phyloP scores from a whole-genome alignment of 2,888 invertebrate species.

The Elmis aenea region DNA sequence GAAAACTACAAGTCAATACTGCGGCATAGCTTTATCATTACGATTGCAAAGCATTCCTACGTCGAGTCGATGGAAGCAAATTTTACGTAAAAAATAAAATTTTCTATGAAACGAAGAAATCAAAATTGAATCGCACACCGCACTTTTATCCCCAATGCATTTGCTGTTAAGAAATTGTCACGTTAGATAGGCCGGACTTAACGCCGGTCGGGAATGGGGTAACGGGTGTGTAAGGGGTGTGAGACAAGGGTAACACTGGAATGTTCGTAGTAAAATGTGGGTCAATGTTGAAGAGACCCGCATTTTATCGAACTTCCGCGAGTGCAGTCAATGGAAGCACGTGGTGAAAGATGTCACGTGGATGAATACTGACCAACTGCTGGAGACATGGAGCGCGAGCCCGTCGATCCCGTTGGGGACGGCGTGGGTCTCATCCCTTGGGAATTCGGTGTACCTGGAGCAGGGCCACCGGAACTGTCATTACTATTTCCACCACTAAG shows the following conservation, averaged over 20 bases:
- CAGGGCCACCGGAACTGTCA: constrained; percentile 61
- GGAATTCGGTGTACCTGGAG: constrained; percentile 64
- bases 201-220: constrained; percentile 10
- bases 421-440: constrained; percentile 87
- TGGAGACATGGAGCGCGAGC: constrained; percentile 96
- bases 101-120: too few species aligned
- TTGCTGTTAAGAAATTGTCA: too few species aligned
- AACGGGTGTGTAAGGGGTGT: constrained; percentile 14
- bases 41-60: too few species aligned
- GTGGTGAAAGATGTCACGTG: constrained; percentile 26
- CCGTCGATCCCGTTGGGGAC: constrained; percentile 88
- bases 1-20: too few species aligned
- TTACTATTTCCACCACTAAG: constrained; percentile 65
- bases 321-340: constrained; percentile 28
- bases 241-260: constrained; percentile 22
- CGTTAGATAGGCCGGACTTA: too few species aligned
- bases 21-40: too few species aligned
- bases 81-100: too few species aligned
- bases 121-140: too few species aligned
- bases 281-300: constrained; percentile 35
- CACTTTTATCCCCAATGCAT: too few species aligned
- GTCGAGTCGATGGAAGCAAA: too few species aligned
- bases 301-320: constrained; percentile 32
- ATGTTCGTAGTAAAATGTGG: constrained; percentile 34
- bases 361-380: constrained; percentile 77